phyloP scores from a whole-genome alignment of 2,113 vertebrate genomes.

The Todiramphus saurophagus region DNA sequence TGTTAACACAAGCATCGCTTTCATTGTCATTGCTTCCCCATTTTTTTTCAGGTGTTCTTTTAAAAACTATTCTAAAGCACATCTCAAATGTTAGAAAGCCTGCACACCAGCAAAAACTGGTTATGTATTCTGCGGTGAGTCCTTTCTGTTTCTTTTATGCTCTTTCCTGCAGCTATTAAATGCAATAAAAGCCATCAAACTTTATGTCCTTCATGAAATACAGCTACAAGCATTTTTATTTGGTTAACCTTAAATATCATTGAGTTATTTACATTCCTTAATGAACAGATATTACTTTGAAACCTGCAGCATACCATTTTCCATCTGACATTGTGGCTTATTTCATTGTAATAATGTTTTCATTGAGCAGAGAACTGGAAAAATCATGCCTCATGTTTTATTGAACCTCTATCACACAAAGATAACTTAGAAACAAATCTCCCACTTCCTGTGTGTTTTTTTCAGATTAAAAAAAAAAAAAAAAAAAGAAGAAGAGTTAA shows the following conservation, averaged over 20 bases:
- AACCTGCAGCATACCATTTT: not conserved
- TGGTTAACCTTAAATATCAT: not conserved
- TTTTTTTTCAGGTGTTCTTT: constrained; percentile 74
- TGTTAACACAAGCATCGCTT: not conserved
- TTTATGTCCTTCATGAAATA: not conserved
- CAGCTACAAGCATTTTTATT: not conserved
- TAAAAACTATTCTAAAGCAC: constrained; percentile 79
- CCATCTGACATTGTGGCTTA: not conserved
- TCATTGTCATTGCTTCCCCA: not conserved
- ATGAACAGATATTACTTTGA: not conserved
- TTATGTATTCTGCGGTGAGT: constrained; percentile 84
- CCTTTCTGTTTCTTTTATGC: not conserved
- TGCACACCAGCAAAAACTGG: constrained; percentile 72
- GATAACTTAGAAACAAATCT: not conserved
- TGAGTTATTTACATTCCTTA: not conserved
- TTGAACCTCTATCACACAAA: not conserved
- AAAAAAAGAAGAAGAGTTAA: not conserved
- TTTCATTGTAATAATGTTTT: not conserved
- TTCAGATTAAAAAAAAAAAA: not conserved
- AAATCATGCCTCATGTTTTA: not conserved
- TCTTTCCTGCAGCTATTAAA: not conserved
- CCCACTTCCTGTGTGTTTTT: not conserved
- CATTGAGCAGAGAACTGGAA: not conserved
- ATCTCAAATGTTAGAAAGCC: constrained; percentile 70
- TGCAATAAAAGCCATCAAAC: not conserved